phyloP scores from a whole-genome alignment of 2,797 vertebrate genomes.

The Xiphorhynchus erythropygius region DNA sequence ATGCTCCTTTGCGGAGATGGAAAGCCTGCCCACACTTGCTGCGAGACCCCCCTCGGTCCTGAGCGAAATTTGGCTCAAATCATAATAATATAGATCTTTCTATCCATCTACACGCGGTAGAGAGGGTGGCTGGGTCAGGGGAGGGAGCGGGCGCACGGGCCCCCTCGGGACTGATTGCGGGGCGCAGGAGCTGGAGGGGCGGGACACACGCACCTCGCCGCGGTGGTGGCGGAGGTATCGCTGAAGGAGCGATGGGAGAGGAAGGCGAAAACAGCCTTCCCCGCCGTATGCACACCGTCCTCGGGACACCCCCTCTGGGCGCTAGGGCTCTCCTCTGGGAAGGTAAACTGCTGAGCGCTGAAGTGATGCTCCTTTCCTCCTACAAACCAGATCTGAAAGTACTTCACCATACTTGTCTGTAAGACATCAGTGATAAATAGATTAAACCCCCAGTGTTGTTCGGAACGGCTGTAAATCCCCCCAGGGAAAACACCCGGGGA shows the following conservation, averaged over 20 bases:
- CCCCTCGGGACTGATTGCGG: too few relatives aligned
- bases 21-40: neutral
- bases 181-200: neutral
- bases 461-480: too few relatives aligned
- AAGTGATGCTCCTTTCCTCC: neutral
- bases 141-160: neutral
- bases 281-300: neutral
- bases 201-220: neutral
- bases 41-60: neutral
- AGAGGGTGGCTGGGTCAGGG: neutral
- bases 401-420: neutral
- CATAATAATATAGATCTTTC: neutral
- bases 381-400: neutral
- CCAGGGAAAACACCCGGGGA: neutral
- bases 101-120: rapidly evolving
- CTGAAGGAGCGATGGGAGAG: neutral
- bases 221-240: neutral
- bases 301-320: neutral
- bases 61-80: neutral
- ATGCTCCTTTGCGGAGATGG: slow-evolving; percentile 8
- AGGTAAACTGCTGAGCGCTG: neutral
- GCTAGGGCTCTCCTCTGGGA: neutral
- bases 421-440: neutral
- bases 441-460: neutral
- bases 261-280: neutral